Evolutionary conservation across 1,140 invertebrate genomes (phyloP).

Genomic region (Drosophila bipectinata): DNA sequence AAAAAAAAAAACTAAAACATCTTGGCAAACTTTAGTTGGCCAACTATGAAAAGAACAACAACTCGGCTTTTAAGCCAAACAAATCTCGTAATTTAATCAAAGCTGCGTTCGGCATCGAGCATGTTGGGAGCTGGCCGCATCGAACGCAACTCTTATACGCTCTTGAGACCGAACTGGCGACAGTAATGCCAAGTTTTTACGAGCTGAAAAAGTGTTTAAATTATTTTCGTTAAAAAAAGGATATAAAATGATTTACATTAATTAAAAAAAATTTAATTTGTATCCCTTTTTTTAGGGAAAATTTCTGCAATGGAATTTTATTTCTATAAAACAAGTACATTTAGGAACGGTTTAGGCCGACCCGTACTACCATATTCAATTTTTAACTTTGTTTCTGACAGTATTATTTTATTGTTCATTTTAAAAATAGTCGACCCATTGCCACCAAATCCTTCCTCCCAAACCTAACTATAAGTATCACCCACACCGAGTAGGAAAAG

Average conservation of each 20-base stretch:
- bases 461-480: background rate
- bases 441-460: too few relatives aligned
- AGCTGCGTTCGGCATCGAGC: background rate
- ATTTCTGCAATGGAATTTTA: too few relatives aligned
- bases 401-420: too few relatives aligned
- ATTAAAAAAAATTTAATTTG: too few relatives aligned
- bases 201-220: background rate
- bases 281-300: too few relatives aligned
- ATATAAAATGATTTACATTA: too few relatives aligned
- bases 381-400: too few relatives aligned
- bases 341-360: too few relatives aligned
- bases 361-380: too few relatives aligned
- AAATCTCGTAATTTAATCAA: constrained; percentile 30
- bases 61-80: constrained; percentile 17
- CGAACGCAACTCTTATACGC: constrained; percentile 52
- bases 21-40: background rate
- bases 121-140: constrained; percentile 25
- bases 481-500: background rate
- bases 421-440: too few relatives aligned
- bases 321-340: too few relatives aligned
- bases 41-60: constrained; percentile 1
- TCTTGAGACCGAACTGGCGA: constrained; percentile 10
- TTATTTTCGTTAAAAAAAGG: too few relatives aligned
- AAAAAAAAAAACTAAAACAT: background rate
- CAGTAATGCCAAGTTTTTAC: background rate